Evolutionary conservation across 2,113 vertebrate genomes (phyloP).

Genomic region (Centrocercus urophasianus): DNA sequence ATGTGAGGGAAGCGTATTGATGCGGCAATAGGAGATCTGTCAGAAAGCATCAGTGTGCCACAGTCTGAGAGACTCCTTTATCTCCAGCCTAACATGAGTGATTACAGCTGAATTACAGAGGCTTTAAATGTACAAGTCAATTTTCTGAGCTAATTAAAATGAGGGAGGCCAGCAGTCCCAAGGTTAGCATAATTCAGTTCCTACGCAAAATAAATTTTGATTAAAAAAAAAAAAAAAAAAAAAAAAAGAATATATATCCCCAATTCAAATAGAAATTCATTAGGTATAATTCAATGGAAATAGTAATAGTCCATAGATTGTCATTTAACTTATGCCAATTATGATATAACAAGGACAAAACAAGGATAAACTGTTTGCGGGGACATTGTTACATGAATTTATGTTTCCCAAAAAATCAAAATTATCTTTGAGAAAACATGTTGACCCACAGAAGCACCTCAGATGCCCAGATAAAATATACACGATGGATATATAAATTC

Average conservation of each 20-base stretch:
- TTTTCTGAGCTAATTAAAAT: constrained; percentile 35
- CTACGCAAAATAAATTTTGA: background rate
- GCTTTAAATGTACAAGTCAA: constrained; percentile 14
- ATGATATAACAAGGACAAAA: background rate
- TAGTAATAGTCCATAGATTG: background rate
- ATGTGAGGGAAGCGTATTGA: background rate
- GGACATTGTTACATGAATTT: background rate
- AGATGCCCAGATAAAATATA: background rate
- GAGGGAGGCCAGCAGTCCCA: background rate
- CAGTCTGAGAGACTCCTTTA: background rate
- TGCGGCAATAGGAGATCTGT: constrained; percentile 47
- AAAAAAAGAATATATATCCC: background rate
- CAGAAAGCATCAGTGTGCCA: constrained; percentile 43
- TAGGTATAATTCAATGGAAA: background rate
- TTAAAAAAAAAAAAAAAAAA: background rate
- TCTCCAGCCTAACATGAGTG: background rate
- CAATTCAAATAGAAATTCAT: background rate
- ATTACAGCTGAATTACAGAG: constrained; percentile 37
- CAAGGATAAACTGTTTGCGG: background rate
- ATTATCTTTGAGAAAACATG: background rate
- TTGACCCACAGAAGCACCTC: background rate
- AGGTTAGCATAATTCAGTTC: background rate
- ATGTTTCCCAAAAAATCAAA: background rate
- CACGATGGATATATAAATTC: background rate
- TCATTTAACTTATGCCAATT: background rate